Base-by-base conservation (phyloP, 2,888 invertebrate genomes). In the Torymus tubicola region DNA sequence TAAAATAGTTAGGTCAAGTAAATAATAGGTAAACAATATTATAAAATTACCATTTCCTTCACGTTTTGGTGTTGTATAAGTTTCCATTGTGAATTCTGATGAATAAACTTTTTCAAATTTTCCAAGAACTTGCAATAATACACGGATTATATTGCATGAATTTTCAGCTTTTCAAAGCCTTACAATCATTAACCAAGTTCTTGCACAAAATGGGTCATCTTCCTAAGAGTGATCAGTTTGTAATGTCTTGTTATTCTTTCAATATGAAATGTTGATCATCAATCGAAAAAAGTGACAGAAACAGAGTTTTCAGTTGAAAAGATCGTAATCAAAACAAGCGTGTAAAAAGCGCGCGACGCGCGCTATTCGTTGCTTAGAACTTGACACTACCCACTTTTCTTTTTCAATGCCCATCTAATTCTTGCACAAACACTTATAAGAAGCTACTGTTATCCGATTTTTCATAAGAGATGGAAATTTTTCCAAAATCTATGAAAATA, bases 41-140 rank as follows among this genome's bases (percentile, higher is more conserved):
- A 58, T 69, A 69, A 18, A 78, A 52, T 82, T 68, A 82, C 82
- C 82, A 78, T 78, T 80, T 24, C 64, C 64, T 58, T 82, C 82
- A n/a, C 82, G 78, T 69, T 82, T 82, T 13, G 71, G 74, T 10
- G 77, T 82, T 2, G 16, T 12, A 55, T 68, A 82, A 5, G 75
- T 8, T 14, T 82, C 82, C 82, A 82, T 82, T 10, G 31, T 58
- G 3, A 52, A 13, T 24, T 55, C 2, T 4, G 42, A 18, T 50
- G 0, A 5, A 52, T 14, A 60, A 50, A 67, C 16, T 21, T 13
- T 42, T 52, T 13, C n/a, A 71, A 61, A 71, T 55, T 55, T 4
- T 52, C 55, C 68, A 63, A 52, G n/a, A 58, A 52, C 13, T 69
- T 21, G n/a, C 2, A 16, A 64, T 24, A 42, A 60, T 68, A 68